Evolutionary conservation across 1,140 invertebrate species (phyloP).

Genomic region (Galleria mellonella): DNA sequence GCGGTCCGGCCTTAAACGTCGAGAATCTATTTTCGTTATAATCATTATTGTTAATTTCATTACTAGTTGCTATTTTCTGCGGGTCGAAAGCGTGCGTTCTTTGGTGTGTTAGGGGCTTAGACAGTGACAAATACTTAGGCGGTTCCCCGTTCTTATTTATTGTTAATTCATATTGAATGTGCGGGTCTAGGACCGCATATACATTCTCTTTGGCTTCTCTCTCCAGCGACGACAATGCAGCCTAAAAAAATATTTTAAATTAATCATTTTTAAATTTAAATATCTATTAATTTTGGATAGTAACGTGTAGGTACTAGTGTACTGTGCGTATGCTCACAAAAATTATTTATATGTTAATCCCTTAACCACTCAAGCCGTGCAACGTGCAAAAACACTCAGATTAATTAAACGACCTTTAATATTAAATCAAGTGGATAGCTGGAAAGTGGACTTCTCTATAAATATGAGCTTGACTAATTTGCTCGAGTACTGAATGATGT

Average conservation of each 20-base stretch:
- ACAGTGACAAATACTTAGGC: conserved; percentile 70
- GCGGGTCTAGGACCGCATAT: conserved; percentile 70
- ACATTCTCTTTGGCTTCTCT: conserved; percentile 73
- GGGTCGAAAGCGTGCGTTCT: conserved; percentile 62
- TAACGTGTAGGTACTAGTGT: too few relatives aligned
- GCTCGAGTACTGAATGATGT: too few relatives aligned
- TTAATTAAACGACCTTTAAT: conserved; percentile 30
- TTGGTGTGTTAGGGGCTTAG: conserved; percentile 67
- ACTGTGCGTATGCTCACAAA: too few relatives aligned
- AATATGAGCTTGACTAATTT: too few relatives aligned
- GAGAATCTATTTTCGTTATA: conserved; percentile 38
- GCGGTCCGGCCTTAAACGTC: conserved; percentile 39
- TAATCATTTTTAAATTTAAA: too few relatives aligned
- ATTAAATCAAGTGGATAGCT: conserved; percentile 2
- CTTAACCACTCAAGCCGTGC: conserved; percentile 14
- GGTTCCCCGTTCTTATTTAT: conserved; percentile 70
- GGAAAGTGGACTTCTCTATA: too few relatives aligned
- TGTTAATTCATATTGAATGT: conserved; percentile 72
- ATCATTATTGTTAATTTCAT: conserved; percentile 54
- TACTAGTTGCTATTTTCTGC: conserved; percentile 32
- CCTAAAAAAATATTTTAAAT: conserved; percentile 27
- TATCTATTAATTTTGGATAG: too few relatives aligned
- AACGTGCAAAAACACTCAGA: conserved; percentile 20
- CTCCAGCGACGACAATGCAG: conserved; percentile 56
- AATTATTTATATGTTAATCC: neutral